A percentile compares a stretch with the other conserved stretches of the same genome.
Evolutionary conservation across 2,113 vertebrate species (phyloP).

Genomic region (Cyprinodon tularosa): DNA sequence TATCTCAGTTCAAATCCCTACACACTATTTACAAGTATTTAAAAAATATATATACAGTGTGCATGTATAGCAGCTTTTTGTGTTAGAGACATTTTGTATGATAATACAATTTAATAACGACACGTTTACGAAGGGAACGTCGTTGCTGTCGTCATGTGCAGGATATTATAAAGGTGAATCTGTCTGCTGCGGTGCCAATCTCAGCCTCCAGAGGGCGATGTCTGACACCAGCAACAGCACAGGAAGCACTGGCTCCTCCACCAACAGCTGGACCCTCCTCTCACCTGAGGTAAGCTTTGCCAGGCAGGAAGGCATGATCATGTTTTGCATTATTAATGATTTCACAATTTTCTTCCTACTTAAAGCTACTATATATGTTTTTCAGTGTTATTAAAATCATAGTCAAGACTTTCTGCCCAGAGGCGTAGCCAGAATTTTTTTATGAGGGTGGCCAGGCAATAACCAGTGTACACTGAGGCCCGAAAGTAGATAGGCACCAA

Average conservation of each 20-base stretch:
- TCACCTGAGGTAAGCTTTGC: slow-evolving; percentile 74
- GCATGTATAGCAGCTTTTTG: neutral
- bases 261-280: slow-evolving; percentile 82
- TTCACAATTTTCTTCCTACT: too few species aligned
- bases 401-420: too few species aligned
- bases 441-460: too few species aligned
- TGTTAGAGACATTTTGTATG: neutral
- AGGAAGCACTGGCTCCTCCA: slow-evolving; percentile 78
- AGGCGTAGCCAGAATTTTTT: too few species aligned
- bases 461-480: too few species aligned
- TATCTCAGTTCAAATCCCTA: neutral
- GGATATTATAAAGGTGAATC: slow-evolving; percentile 38
- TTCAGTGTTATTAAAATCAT: too few species aligned
- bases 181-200: slow-evolving; percentile 61
- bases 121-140: slow-evolving; percentile 15
- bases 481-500: too few species aligned
- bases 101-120: neutral
- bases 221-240: slow-evolving; percentile 80
- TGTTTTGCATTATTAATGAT: too few species aligned
- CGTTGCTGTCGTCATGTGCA: slow-evolving; percentile 58
- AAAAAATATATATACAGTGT: neutral
- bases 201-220: slow-evolving; percentile 75
- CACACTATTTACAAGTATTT: neutral
- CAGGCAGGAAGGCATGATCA: neutral
- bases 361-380: too few species aligned